Base-by-base conservation (phyloP, 2,113 vertebrate genomes). In the Ophiodon elongatus region DNA sequence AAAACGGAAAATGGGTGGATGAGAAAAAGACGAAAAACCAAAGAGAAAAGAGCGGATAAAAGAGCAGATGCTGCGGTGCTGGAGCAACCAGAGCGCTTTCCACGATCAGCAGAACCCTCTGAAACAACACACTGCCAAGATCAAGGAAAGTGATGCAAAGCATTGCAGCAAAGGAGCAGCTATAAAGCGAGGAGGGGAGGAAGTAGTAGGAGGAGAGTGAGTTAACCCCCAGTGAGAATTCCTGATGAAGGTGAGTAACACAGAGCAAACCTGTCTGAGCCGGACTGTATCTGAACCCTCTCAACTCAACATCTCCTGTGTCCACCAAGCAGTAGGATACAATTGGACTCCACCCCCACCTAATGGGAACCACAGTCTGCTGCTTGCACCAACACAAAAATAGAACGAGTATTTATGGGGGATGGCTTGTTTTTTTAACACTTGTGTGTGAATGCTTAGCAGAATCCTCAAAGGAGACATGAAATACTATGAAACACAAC, bases 61-160 rank as follows among this genome's bases (percentile, higher is more conserved):
- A 21, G 64, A 83, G 79, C 80, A 79, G 83, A 82, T 75, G 83
- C 76, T 82, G 82, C 73, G 81, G 64, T 70, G 60, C 39, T 29
- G 17, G 60, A 65, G 45, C n/a, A 67, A 69, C 45, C 21, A 39
- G 76, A 70, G 62, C 4, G 1, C 43, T 45, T 74, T 70, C 10
- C 1, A 85, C 63, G 31, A 83, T 79, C 65, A 64, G 78, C 65
- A 80, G 79, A 83, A 85, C 27, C 63, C 56, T 83, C 63, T 47
- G 73, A 74, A 87, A 79, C 47, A 82, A 76, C 64, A 54, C 73
- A 41, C 8, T 73, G 81, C 23, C 66, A 65, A 85, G 84, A 88
- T 84, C 78, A 84, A 90, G 89, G 68, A 82, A 78, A 74, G 47
- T 11, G 57, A 85, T 39, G 70, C 62, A 59, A 77, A 84, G 57